Evolutionary conservation across 2,113 vertebrate species (phyloP).

Genomic region (Crypturellus undulatus): DNA sequence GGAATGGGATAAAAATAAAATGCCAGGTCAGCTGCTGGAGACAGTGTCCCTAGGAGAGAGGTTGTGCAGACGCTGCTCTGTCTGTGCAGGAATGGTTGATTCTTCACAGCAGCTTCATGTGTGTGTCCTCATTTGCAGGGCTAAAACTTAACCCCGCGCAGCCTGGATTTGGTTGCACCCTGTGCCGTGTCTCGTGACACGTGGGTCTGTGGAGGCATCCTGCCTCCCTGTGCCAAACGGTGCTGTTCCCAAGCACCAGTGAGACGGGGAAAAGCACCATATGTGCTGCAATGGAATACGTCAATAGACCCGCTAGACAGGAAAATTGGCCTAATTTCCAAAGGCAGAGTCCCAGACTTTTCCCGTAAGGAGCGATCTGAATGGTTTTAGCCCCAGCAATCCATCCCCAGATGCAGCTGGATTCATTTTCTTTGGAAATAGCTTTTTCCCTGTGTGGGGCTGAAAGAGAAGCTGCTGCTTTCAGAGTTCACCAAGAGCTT

Average conservation of each 20-base stretch:
- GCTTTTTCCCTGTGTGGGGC: neutral
- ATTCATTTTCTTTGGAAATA: neutral
- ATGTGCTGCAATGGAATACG: neutral
- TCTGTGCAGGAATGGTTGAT: neutral
- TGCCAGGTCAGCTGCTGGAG: neutral
- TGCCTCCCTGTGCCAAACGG: no score
- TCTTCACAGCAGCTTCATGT: neutral
- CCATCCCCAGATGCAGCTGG: neutral
- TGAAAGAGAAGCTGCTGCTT: neutral
- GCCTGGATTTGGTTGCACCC: neutral
- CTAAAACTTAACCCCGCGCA: neutral
- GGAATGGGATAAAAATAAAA: neutral
- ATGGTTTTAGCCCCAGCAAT: neutral
- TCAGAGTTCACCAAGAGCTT: neutral
- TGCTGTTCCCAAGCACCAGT: neutral
- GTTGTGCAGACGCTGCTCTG: neutral
- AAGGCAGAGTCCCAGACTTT: neutral
- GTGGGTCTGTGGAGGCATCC: accelerated
- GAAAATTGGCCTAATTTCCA: slow-evolving; percentile 39
- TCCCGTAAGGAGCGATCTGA: neutral
- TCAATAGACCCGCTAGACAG: slow-evolving; percentile 23
- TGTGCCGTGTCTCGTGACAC: accelerated
- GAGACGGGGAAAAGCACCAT: neutral
- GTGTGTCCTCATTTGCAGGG: neutral
- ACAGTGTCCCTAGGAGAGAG: no score